Percentiles rank a stretch among this genome's conserved stretches.
Conservation (phyloP, 2,797 vertebrate genomes). For the Rhinichthys osculus region DNA sequence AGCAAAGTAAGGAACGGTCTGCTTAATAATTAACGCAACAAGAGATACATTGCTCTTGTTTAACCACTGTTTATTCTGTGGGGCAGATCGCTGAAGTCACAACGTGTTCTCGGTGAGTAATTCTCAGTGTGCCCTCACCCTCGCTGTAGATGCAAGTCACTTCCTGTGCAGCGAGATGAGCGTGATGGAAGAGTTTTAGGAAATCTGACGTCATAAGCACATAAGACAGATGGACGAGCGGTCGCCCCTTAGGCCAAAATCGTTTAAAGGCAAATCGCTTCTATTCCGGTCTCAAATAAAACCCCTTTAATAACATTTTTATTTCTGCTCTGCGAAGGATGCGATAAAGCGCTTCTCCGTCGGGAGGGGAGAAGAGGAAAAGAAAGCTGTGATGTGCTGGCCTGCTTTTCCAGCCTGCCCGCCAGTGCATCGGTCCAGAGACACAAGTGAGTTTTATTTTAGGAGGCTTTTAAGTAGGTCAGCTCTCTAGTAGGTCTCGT, state of each 20-base stretch:
- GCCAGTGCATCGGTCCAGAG: constrained; percentile 76
- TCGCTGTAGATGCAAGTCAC: constrained; percentile 23
- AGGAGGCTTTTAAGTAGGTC: constrained; percentile 83
- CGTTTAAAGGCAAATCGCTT: constrained; percentile 46
- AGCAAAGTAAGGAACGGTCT: constrained; percentile 77
- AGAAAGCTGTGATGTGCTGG: constrained; percentile 53
- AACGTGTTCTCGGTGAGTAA: constrained; percentile 48
- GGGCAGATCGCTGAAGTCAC: constrained; percentile 72
- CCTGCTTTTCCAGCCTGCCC: constrained; percentile 61
- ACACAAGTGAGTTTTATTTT: constrained; percentile 82
- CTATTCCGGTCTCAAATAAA: constrained; percentile 34
- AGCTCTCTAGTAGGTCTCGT: constrained; percentile 72
- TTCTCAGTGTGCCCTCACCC: constrained; percentile 26
- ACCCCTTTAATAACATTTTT: constrained; percentile 45
- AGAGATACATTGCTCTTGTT: constrained; percentile 80
- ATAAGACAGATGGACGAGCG: constrained; percentile 31
- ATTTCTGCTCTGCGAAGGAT: constrained; percentile 42
- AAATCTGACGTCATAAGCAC: constrained; percentile 37
- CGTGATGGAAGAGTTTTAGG: constrained; percentile 14
- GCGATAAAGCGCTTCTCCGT: constrained; percentile 36
- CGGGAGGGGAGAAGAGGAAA: constrained; percentile 32
- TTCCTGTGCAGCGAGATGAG: background rate
- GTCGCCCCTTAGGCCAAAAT: constrained; percentile 27
- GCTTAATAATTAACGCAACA: constrained; percentile 85
- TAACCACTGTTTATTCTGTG: constrained; percentile 78